Evolutionary conservation across 2,113 vertebrate species (phyloP), one percentile per base, ranked within the genome.

Genomic region (Machaerirhynchus nigripectus): DNA sequence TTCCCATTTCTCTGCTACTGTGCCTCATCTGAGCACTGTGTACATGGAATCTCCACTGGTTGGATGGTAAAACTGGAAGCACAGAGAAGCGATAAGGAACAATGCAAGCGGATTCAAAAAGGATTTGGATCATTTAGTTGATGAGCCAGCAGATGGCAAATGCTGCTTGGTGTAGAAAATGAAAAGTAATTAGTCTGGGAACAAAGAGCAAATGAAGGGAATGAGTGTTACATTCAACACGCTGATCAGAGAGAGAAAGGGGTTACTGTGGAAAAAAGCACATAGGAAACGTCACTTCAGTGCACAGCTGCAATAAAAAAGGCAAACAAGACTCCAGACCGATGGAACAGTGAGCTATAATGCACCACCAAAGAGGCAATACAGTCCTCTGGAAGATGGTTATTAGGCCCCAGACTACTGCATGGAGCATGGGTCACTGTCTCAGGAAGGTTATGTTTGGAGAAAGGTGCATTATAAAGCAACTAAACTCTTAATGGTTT

Each of bases 291-390:
- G 3, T 93, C 92, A 96, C 90, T 93, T 92, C 86, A 84, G 92
- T 89, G 88, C 93, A 96, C 93, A 96, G 92, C 93, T 95, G 95
- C 95, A 89, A 92, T 96, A 96, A 95, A 97, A 92, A 96, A 92
- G 88, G 92, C 95, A 95, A 97, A 96, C 95, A 95, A 96, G 93
- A 93, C 84, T 49, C 90, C 50, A 92, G 80, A 82, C 71, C 0
- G 3, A 57, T 46, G 83, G 90, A 95, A 93, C 60, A 81, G 53
- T 81, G 93, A 79, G 86, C 83, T 89, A 50, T 92, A 93, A 93
- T 75, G 80, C 88, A 81, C 56, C 39, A 56, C 3, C 1, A 46
- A 94, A 94, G 83, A 90, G 86, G 93, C 88, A 93, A 65, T 96
- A 84, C 18, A 53, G 83, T 70, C 73, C 90, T 93, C 57, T 69